Evolutionary conservation across 2,113 vertebrate species (phyloP).

Genomic region (Podilymbus podiceps): DNA sequence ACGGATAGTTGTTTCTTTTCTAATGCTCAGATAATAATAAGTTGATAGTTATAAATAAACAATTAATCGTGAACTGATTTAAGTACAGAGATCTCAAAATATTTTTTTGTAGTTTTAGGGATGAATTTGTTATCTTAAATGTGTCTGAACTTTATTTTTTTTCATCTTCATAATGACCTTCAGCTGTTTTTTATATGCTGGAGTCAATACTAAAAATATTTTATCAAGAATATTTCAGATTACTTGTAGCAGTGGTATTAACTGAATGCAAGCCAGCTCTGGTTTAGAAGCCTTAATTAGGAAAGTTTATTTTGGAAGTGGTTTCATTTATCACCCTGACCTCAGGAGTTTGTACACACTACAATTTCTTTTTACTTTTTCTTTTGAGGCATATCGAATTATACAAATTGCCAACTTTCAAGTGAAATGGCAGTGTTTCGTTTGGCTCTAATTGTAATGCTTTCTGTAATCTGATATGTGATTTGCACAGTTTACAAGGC

Average conservation of each 20-base stretch:
- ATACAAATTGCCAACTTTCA: neutral
- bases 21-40: neutral
- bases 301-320: conserved; percentile 68
- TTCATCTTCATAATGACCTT: conserved; percentile 56
- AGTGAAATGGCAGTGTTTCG: neutral
- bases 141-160: neutral
- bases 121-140: neutral
- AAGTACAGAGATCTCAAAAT: neutral
- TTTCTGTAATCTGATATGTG: neutral
- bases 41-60: neutral
- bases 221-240: conserved; percentile 71
- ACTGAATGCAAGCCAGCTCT: conserved; percentile 53
- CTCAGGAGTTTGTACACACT: neutral
- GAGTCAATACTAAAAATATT: conserved; percentile 53
- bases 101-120: neutral
- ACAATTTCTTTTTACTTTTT: neutral
- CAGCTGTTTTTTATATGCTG: conserved; percentile 7
- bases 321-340: conserved; percentile 55
- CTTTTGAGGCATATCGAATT: neutral
- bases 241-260: conserved; percentile 58
- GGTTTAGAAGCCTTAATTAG: conserved; percentile 60
- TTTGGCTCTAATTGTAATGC: neutral
- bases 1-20: neutral
- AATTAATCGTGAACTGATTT: neutral
- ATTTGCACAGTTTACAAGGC: neutral